Base-by-base conservation (phyloP, 2,113 vertebrate genomes). In the Lagopus leucura region DNA sequence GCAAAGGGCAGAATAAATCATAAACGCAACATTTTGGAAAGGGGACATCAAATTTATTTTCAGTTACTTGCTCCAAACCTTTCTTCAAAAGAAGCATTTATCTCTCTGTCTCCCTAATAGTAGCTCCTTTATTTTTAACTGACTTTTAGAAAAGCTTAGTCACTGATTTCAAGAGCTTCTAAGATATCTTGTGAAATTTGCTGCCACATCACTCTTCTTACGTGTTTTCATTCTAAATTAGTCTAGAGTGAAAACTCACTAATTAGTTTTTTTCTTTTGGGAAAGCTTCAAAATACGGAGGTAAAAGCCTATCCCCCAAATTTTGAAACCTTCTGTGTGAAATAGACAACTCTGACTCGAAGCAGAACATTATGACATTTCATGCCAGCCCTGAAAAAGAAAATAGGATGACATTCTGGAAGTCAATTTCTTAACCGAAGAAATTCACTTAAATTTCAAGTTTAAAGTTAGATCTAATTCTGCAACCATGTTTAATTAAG, bases 401-500 rank as follows among this genome's bases (percentile, higher is more conserved):
- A 58, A 89, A 65, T 45, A 94, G 92, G 95, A 94, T 96, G 83
- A 93, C 91, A 95, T 97, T 97, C 70, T 93, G 81, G 72, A 95
- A 96, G 72, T 88, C 78, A 94, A 82, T 72, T 93, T 93, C 58
- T 74, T 93, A 87, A 95, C 66, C 47, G 86, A 96, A 88, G 58
- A 97, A 94, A 95, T 96, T 94, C 65, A 96, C 74, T 97, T 97
- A 95, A 97, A 97, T 92, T 96, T 94, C 81, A 95, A 84, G 82
- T 93, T 97, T 96, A 88, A 97, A 97, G 90, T 89, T 92, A 94
- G 97, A 97, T 92, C 82, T 97, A 96, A 97, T 97, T 97, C 91
- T 95, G 90, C 95, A 97, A 94, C 58, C 67, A 48, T 96, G 66
- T 94, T 98, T 98, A 98, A 97, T 97, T 97, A 97, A 96, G 94